These are phyloP conservation scores for Lagopus muta DNA, from an alignment of 2,113 vertebrate genomes.

Conservation along the genomic window DNA sequence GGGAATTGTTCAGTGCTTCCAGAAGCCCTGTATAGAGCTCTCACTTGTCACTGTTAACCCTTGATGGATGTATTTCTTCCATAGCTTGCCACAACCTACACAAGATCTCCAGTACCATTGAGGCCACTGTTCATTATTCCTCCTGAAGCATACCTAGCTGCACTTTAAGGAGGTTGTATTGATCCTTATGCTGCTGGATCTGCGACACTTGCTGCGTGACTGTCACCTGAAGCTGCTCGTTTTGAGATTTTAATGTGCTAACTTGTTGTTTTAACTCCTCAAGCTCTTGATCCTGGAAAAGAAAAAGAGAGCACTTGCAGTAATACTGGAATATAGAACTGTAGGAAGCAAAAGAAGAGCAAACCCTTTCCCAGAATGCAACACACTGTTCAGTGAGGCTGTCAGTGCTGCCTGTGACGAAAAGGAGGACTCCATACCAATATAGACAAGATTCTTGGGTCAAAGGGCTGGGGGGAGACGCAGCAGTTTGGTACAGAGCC, in stretches of 20 bases:
- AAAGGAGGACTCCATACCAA: not conserved
- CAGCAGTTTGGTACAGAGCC: not conserved
- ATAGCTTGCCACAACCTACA: no score
- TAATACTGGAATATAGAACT: rapidly evolving
- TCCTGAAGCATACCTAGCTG: constrained; percentile 84
- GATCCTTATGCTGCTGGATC: constrained; percentile 98
- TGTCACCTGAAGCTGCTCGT: constrained; percentile 88
- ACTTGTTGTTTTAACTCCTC: constrained; percentile 92
- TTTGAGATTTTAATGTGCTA: constrained; percentile 82
- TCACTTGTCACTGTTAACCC: not conserved
- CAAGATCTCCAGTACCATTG: no score
- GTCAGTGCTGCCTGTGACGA: not conserved
- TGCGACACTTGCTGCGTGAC: constrained; percentile 90
- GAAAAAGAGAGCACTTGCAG: not conserved
- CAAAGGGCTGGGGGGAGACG: not conserved
- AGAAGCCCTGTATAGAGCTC: rapidly evolving
- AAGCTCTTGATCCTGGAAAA: constrained; percentile 88
- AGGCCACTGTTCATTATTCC: no score
- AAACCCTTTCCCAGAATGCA: not conserved
- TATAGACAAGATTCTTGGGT: not conserved
- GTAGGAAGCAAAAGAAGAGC: not conserved
- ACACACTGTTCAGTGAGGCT: rapidly evolving
- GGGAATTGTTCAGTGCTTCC: not conserved
- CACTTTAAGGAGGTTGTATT: constrained; percentile 96
- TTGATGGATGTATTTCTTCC: not conserved